Evolutionary conservation across 2,113 vertebrate species (phyloP), one percentile per base, ranked within the genome.

Genomic region (Jaculus jaculus): DNA sequence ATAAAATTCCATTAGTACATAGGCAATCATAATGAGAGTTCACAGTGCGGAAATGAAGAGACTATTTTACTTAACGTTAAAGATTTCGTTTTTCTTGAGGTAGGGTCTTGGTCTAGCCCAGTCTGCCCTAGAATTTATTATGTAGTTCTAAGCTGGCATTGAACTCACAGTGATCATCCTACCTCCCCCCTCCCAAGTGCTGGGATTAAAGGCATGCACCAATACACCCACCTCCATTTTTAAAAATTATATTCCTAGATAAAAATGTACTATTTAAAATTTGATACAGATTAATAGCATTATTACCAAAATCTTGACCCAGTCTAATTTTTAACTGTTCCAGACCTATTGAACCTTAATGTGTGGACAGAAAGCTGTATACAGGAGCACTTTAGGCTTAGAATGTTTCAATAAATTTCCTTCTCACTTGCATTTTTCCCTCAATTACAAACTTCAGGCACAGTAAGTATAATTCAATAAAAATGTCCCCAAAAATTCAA

Each of bases 261-360:
- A 68, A 94, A 91, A 94, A 68, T 37, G 23, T 58, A 37, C 9
- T 60, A 78, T 47, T 60, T 89, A 66, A 84, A 72, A 84, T 42
- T 72, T 30, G 12, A 90, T 37, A 61, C 47, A 47, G 39, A 39
- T n/a, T 79, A 30, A 78, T 9, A 30, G 74, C 12, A 24, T 63
- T 60, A 72, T 0, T 68, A n/a, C 47, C 34, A 8, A 68, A 26
- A 72, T 39, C 58, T 20, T 84, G 58, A 84, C 30, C 23, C 54
- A 94, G 77, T 60, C 42, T 88, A 66, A 34, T 42, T 87, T 77
- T 66, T 42, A 91, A 89, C 72, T 23, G 58, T 84, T 85, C 34
- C 85, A 71, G 60, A 12, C 75, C 66, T 63, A 65, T 3, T 79
- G 81, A 68, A 68, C 2, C 66, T 58, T 60, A 75, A 66, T 68